Evolutionary conservation across 2,888 invertebrate species (phyloP), one percentile per base, ranked within the genome.

Genomic region (Erebia palarica): DNA sequence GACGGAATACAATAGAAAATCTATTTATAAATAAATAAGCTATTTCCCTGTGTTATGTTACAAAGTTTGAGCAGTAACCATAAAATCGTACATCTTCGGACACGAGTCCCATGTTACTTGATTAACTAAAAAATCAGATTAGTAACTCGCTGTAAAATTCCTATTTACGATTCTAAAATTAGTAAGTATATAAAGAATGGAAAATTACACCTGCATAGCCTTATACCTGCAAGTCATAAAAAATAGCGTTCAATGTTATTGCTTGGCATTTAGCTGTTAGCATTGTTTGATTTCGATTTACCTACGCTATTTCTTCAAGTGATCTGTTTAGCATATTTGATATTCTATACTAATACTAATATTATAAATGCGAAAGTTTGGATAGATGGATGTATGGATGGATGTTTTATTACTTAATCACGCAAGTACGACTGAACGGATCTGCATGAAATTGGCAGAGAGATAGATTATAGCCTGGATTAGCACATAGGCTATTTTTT

Each of bases 191-290:
- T 53, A 55, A 18, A 18, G 16, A 55, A 18, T 16, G 55, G 55
- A 18, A 55, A 55, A 55, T 55, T 18, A 55, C 55, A 4, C 16
- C 10, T 55, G 55, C 55, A 55, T 18, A 55, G 16, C 55, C 55
- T 55, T 55, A 18, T 18, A 18, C 13, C 14, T 14, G 14, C n/a
- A n/a, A n/a, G 10, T 16, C 16, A n/a, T 9, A 55, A 55, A 55
- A 55, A 53, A 53, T 16, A 18, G 18, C 18, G 55, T 55, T 55
- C 55, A 55, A 16, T 55, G 16, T 16, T 55, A 2, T 55, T 55
- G 55, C 55, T 55, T 55, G 55, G 18, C 55, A 55, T 55, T 55
- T 55, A 55, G 16, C 55, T 18, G 9, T 36, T 36, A 36, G 53
- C 53, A 16, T 53, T 53, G 55, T 18, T 16, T 16, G 16, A 16